Evolutionary conservation across 2,797 vertebrate species (phyloP), one percentile per base, ranked within the genome.

Genomic region (Sebastes aleutianus): DNA sequence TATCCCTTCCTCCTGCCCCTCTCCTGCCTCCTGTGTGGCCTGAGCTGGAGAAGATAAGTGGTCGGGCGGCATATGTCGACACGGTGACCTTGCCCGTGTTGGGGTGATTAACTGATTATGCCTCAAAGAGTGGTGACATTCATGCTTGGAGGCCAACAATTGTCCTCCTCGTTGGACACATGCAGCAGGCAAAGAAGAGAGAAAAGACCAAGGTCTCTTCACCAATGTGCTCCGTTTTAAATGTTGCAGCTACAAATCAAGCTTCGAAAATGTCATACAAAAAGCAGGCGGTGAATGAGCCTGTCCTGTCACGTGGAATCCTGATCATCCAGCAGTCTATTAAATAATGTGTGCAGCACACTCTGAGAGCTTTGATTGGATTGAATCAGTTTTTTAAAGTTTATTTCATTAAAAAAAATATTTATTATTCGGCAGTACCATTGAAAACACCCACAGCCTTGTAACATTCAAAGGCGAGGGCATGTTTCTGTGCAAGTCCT

Each of bases 41-140:
- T 74, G 76, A 78, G 68, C 77, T 18, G 62, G 16, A 74, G 71
- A 43, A 79, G 86, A 85, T 83, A 79, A 85, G 86, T 83, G 79
- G 12, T 26, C 20, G 68, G 70, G 63, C 77, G 78, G 76, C 7
- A 24, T 64, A 76, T 77, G 71, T 64, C 61, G 31, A 39, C 56
- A 18, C 43, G 7, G 14, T 81, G 76, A 87, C 90, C 88, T 85
- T 80, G 61, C 47, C 58, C n/a, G 12, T 76, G 70, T 81, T 71
- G 29, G 64, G 31, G 50, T 86, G 81, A 90, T 88, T 87, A 85
- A 88, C 74, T 78, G 73, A 83, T 89, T 90, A 74, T 76, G 74
- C 66, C 54, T 77, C 58, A 82, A 43, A 74, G 70, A 87, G 70
- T 84, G 74, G 66, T 80, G 89, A 85, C 81, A 82, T 87, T 87